Percentiles rank a stretch among this genome's conserved stretches.
These are phyloP conservation scores for Alouatta caraya DNA, from an alignment of 2,797 vertebrate species.

Conservation along the genomic window DNA sequence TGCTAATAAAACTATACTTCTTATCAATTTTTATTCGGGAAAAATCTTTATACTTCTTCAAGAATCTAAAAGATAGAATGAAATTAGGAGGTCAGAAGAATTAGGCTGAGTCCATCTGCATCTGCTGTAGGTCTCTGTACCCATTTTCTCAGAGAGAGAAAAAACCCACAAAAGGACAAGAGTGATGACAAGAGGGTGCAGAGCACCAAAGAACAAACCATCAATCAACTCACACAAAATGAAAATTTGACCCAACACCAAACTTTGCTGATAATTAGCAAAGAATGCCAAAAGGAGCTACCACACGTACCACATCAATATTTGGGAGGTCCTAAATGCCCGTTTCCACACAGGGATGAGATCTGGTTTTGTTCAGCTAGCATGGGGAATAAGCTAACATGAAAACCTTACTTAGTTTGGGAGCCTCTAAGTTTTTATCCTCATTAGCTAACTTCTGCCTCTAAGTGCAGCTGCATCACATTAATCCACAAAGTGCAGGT, in stretches of 20 bases:
- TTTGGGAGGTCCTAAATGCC: no score
- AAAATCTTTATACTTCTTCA: not conserved
- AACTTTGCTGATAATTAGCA: not conserved
- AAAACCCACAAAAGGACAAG: not conserved
- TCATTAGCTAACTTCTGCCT: not conserved
- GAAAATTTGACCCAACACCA: not conserved
- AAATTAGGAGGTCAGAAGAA: not conserved
- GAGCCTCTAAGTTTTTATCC: not conserved
- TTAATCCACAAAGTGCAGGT: not conserved
- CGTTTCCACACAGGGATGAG: not conserved
- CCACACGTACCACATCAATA: rapidly evolving
- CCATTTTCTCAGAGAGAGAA: not conserved
- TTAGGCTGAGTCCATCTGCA: not conserved
- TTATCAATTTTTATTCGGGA: not conserved
- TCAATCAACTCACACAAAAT: not conserved
- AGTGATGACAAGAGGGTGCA: not conserved
- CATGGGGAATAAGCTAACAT: not conserved
- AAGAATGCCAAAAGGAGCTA: not conserved
- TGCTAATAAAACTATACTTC: not conserved
- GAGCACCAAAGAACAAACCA: not conserved
- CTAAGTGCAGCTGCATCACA: not conserved
- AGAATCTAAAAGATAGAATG: not conserved
- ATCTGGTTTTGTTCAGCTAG: not conserved
- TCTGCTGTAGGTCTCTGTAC: not conserved
- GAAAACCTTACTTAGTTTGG: not conserved